Evolutionary conservation across 2,797 vertebrate species (phyloP).

Genomic region (Takifugu ocellatus): DNA sequence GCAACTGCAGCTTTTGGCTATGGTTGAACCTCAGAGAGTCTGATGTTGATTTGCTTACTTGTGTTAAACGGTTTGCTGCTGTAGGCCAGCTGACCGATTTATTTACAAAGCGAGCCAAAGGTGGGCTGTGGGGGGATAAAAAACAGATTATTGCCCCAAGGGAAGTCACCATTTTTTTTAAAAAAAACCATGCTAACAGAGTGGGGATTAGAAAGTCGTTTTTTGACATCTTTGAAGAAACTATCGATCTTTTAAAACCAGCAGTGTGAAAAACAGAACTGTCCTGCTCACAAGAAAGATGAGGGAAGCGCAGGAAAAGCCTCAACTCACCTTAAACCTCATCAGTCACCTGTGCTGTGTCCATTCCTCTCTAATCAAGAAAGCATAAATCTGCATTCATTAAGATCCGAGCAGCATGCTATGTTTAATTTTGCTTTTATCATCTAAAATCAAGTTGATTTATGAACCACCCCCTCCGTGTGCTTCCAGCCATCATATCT

Average conservation of each 20-base stretch:
- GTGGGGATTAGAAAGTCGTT: conserved; percentile 10
- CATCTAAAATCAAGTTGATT: conserved; percentile 11
- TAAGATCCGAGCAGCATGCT: conserved; percentile 37
- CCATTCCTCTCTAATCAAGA: conserved; percentile 40
- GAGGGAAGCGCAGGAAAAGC: too few species aligned
- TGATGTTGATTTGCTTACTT: conserved; percentile 54
- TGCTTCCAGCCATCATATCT: too few species aligned
- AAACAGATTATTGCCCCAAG: conserved; percentile 20
- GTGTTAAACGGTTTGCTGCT: conserved; percentile 52
- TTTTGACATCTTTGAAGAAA: too few species aligned
- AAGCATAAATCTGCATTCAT: conserved; percentile 39
- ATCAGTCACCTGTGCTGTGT: too few species aligned
- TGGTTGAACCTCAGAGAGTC: conserved; percentile 29
- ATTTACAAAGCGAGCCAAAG: conserved; percentile 20
- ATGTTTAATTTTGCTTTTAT: conserved; percentile 26
- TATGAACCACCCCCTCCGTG: too few species aligned
- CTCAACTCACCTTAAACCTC: too few species aligned
- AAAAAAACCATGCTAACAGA: not conserved
- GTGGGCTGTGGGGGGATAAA: conserved; percentile 6
- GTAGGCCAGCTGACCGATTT: conserved; percentile 34
- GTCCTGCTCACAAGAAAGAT: conserved; percentile 16
- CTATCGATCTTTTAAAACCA: too few species aligned
- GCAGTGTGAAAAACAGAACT: conserved; percentile 3
- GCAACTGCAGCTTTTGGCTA: conserved; percentile 35
- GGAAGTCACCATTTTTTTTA: too few species aligned